Evolutionary conservation across 2,113 vertebrate genomes (phyloP).

Genomic region (Hoplias malabaricus): DNA sequence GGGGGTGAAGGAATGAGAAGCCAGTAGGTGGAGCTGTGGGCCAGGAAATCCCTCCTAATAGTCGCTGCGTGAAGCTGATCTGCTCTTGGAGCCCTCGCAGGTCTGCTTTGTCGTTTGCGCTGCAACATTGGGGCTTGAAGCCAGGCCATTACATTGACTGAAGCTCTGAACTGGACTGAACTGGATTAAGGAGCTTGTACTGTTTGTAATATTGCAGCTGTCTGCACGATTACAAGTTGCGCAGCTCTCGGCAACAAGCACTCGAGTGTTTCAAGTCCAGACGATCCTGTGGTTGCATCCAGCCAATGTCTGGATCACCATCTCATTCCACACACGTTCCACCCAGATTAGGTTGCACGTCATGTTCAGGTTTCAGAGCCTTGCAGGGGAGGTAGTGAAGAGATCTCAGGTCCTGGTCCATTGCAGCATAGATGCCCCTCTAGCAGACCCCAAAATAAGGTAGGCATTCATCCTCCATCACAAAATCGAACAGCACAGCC

Average conservation of each 20-base stretch:
- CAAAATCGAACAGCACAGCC: not conserved
- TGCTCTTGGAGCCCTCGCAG: not conserved
- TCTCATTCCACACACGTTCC: not conserved
- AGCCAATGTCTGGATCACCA: not conserved
- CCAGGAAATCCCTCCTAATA: slow-evolving; percentile 19
- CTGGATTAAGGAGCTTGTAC: not conserved
- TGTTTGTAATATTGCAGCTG: not conserved
- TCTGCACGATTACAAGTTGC: not conserved
- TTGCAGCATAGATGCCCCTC: no score
- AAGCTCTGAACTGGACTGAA: not conserved
- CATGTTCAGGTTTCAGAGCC: not conserved
- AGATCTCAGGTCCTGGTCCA: not conserved
- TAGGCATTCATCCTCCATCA: not conserved
- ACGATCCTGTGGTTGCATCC: not conserved
- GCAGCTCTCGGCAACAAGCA: not conserved
- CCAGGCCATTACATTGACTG: not conserved
- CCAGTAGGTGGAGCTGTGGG: slow-evolving; percentile 51
- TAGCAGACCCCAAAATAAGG: not conserved
- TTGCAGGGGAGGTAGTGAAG: not conserved
- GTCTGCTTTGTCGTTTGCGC: not conserved
- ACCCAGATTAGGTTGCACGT: not conserved
- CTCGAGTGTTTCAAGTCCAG: not conserved
- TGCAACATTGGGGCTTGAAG: not conserved
- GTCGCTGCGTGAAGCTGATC: not conserved
- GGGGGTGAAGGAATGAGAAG: not conserved